Evolutionary conservation across 2,888 invertebrate genomes (phyloP), one percentile per base, ranked within the genome.

Genomic region (Eumacrocentrus americanus): DNA sequence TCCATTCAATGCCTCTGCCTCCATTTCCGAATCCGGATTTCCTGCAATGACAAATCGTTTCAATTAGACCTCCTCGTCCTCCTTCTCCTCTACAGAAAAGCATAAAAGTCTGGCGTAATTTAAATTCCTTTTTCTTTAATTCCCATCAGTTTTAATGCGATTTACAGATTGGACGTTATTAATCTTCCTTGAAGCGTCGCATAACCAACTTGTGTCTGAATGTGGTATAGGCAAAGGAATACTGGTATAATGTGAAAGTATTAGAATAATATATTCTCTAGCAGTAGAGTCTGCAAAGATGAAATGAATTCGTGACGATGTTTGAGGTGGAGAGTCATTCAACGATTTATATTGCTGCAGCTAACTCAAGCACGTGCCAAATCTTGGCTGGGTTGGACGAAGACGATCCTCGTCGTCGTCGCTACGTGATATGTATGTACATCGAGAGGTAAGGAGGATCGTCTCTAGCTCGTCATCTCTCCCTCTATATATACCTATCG

Each of bases 1-100:
- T 12, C 79, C 80, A 64, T 79, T 80, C 62, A 78, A 60, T 12
- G 79, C 77, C 62, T 75, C 73, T 35, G 79, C 79, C 61, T 80
- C 79, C 42, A 73, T 77, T 66, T 79, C 80, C 67, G 76, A 72
- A 56, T 78, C 78, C 51, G 79, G 74, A 69, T 79, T 74, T 57
- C 75, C 79, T 80, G 40, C 42, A 22, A 42, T 42, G 42, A 54
- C 29, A 18, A 54, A 54, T 54, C n/a, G 34, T 44, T 54, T 44
- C 12, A 54, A 44, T 54, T 44, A 34, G 34, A 16, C 25, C 16
- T 37, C n/a, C 12, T 35, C 12, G 9, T n/a, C n/a, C n/a, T n/a
- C n/a, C n/a, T n/a, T n/a, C n/a, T n/a, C n/a, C n/a, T n/a, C n/a
- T n/a, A n/a, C n/a, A n/a, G n/a, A n/a, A n/a, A n/a, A n/a, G n/a